These are phyloP conservation scores for Galago senegalensis DNA, from an alignment of 2,797 vertebrate genomes.

Conservation along the genomic window DNA sequence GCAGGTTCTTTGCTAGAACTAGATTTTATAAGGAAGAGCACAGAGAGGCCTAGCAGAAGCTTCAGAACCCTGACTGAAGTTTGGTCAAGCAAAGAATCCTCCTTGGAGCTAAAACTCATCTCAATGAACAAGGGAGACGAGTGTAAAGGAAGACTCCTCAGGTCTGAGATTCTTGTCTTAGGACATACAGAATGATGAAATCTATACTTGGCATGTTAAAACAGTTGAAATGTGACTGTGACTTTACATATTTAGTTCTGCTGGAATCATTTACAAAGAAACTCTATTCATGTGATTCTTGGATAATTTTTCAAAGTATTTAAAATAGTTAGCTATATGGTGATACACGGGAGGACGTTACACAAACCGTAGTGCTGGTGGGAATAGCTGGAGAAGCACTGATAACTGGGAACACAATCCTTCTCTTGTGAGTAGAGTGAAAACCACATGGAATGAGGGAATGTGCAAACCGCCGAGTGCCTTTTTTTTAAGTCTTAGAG, in stretches of 20 bases:
- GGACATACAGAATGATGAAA: neutral
- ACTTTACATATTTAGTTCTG: conserved; percentile 5
- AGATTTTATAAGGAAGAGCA: neutral
- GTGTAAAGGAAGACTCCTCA: neutral
- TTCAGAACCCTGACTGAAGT: neutral
- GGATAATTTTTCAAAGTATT: conserved; percentile 18
- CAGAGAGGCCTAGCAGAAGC: neutral
- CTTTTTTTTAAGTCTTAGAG: neutral
- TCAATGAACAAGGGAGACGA: neutral
- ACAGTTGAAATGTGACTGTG: neutral
- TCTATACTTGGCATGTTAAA: neutral
- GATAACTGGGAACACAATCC: neutral
- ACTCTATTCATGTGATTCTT: neutral
- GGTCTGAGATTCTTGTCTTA: neutral
- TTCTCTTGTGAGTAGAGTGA: neutral
- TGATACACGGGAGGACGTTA: neutral
- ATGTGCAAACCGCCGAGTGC: neutral
- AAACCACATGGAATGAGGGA: conserved; percentile 16
- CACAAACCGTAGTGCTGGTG: neutral
- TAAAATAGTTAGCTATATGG: neutral
- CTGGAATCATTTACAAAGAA: conserved; percentile 4
- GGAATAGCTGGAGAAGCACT: neutral
- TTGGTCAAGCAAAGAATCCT: neutral
- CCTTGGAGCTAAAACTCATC: neutral
- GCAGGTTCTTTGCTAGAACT: neutral